Conservation (phyloP, 2,113 vertebrate species). For the Aegithalos caudatus region DNA sequence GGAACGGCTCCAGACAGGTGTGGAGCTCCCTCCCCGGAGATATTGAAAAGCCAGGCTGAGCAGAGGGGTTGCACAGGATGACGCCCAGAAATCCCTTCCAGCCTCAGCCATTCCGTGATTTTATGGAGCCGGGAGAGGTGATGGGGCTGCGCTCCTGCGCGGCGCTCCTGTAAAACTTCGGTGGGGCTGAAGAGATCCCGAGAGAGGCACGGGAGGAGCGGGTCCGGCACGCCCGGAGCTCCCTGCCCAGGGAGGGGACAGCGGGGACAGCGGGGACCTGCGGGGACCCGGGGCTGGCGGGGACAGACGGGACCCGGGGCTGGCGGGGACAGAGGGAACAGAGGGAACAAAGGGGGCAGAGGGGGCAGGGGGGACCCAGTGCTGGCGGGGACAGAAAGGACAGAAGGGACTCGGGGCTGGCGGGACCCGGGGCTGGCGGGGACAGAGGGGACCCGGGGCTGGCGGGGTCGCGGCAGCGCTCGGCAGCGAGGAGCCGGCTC, state of each 20-base stretch:
- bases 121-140: background rate
- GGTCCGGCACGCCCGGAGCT: accelerated
- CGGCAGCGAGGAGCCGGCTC: background rate
- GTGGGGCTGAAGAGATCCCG: background rate
- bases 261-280: background rate
- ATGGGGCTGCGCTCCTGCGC: background rate
- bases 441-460: background rate
- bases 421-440: background rate
- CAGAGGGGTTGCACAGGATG: background rate
- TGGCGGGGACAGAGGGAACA: too few species aligned
- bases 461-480: background rate
- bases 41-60: background rate
- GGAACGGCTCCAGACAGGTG: background rate
- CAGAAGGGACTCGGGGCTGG: too few species aligned
- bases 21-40: background rate
- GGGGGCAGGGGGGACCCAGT: background rate
- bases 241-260: background rate
- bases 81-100: background rate
- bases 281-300: too few species aligned
- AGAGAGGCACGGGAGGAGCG: accelerated
- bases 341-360: too few species aligned
- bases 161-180: background rate
- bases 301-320: background rate
- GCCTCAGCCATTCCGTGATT: accelerated
- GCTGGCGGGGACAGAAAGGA: background rate